Percentiles rank a stretch among this genome's conserved stretches.
Conservation (phyloP, 2,888 invertebrate species). For the Clanis bilineata region DNA sequence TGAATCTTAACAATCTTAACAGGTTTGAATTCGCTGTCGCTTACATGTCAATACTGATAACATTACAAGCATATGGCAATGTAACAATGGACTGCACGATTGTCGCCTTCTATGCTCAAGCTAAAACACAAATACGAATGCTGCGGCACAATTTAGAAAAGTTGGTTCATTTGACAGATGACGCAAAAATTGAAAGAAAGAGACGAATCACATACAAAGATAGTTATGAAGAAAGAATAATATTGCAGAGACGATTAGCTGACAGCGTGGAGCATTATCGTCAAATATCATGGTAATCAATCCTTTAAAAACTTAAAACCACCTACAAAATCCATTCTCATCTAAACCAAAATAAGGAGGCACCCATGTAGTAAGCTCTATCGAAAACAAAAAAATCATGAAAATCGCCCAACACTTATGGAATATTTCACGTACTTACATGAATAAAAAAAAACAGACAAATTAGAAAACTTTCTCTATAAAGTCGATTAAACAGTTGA, state of each 20-base stretch:
- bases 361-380: too few species aligned
- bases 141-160: slow-evolving; percentile 59
- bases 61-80: slow-evolving; percentile 60
- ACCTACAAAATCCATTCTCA: too few species aligned
- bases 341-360: too few species aligned
- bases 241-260: slow-evolving; percentile 48
- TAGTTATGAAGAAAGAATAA: slow-evolving; percentile 24
- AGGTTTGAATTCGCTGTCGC: slow-evolving; percentile 54
- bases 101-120: slow-evolving; percentile 61
- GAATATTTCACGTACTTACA: too few species aligned
- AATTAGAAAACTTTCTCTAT: too few species aligned
- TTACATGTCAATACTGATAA: slow-evolving; percentile 53
- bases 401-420: too few species aligned
- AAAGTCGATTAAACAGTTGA: too few species aligned
- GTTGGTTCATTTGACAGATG: slow-evolving; percentile 34
- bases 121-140: slow-evolving; percentile 58
- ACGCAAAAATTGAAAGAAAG: slow-evolving; percentile 25
- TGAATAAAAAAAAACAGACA: too few species aligned
- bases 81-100: slow-evolving; percentile 69
- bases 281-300: slow-evolving; percentile 50
- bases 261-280: slow-evolving; percentile 55
- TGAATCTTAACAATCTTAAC: too few species aligned
- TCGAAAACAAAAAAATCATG: too few species aligned
- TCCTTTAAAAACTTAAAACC: neutral
- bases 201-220: slow-evolving; percentile 33